Evolutionary conservation across 2,888 invertebrate species (phyloP).

Genomic region (Hirudinaria manillensis): DNA sequence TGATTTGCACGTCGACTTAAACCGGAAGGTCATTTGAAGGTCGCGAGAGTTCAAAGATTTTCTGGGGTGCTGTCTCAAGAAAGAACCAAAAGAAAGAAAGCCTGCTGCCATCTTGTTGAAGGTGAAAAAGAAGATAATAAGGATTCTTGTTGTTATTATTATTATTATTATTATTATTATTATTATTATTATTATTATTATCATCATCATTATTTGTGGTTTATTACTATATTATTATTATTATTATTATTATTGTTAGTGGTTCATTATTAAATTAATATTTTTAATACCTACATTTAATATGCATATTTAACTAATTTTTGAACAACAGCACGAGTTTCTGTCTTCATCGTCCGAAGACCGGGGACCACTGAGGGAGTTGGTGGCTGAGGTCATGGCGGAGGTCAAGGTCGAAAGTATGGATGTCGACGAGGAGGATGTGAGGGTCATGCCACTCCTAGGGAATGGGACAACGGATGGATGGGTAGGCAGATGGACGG

Average conservation of each 20-base stretch:
- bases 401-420: background rate
- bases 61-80: background rate
- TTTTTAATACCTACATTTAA: no score
- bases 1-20: no score
- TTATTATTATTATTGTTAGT: no score
- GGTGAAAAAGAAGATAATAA: background rate
- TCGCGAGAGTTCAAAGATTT: slow-evolving; percentile 21
- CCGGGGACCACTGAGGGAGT: background rate
- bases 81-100: background rate
- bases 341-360: background rate
- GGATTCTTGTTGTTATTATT: no score
- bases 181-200: no score
- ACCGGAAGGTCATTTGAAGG: background rate
- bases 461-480: background rate
- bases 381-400: slow-evolving; percentile 8
- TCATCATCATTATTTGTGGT: no score
- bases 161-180: no score
- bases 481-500: no score
- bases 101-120: background rate
- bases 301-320: no score
- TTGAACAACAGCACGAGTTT: background rate
- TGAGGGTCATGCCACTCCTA: background rate
- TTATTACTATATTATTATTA: no score
- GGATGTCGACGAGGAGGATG: background rate
- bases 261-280: no score